These are phyloP conservation scores for Thymelicus sylvestris DNA, from an alignment of 2,888 invertebrate genomes.

Conservation along the genomic window DNA sequence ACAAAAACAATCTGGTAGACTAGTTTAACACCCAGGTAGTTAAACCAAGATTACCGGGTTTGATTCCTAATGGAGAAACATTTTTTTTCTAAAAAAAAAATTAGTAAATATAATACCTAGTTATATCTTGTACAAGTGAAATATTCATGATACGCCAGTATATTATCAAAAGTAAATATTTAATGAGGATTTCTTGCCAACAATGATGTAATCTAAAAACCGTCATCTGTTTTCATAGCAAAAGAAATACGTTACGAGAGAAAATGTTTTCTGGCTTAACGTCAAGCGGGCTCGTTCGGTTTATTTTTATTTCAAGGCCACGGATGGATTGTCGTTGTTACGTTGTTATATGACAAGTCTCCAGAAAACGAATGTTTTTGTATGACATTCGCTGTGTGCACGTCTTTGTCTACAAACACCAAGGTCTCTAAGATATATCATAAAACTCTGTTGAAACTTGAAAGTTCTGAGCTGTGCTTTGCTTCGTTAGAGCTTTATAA, in stretches of 20 bases:
- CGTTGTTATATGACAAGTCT: conserved; percentile 16
- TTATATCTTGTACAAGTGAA: no score
- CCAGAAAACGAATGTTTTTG: conserved; percentile 14
- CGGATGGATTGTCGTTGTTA: conserved; percentile 11
- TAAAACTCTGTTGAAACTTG: no score
- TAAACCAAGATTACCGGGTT: no score
- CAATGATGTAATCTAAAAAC: conserved; percentile 7
- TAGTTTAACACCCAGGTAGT: no score
- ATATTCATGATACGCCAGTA: no score
- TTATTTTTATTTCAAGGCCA: conserved; percentile 53
- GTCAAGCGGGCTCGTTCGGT: conserved; percentile 40
- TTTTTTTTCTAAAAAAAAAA: no score
- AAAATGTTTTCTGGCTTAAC: conserved; percentile 42
- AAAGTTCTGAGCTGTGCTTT: no score
- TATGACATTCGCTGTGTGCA: neutral
- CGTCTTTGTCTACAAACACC: neutral
- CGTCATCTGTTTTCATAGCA: conserved; percentile 2
- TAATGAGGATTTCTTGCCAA: conserved; percentile 3
- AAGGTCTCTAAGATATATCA: neutral
- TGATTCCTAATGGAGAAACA: no score
- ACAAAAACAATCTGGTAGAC: no score
- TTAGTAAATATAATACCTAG: no score
- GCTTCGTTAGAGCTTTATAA: no score
- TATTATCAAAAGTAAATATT: neutral
- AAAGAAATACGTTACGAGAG: conserved; percentile 25